Conservation (phyloP, 23 tunicate genomes). For the Ciona savignyi region DNA sequence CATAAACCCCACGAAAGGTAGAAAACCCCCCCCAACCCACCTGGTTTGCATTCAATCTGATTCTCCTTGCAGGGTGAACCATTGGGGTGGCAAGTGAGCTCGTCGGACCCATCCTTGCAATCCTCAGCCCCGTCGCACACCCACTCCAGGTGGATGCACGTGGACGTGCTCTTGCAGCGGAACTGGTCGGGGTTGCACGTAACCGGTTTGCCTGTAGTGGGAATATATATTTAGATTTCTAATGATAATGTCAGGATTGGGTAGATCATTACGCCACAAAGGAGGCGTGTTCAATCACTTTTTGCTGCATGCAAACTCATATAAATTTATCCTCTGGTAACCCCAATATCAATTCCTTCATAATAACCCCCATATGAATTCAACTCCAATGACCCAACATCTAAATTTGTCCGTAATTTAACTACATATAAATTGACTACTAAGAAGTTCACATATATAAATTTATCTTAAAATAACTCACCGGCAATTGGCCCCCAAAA, state of each 20-base stretch:
- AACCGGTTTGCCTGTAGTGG: constrained; percentile 27
- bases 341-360: too few relatives aligned
- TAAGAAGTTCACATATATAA: too few relatives aligned
- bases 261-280: neutral
- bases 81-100: constrained; percentile 30
- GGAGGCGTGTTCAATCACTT: too few relatives aligned
- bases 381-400: too few relatives aligned
- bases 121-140: constrained; percentile 57
- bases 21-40: neutral
- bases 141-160: constrained; percentile 54
- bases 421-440: too few relatives aligned
- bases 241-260: neutral
- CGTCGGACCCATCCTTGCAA: constrained; percentile 51
- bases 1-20: too few relatives aligned
- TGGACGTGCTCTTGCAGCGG: constrained; percentile 18
- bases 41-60: neutral
- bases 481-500: too few relatives aligned
- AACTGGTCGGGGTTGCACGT: constrained; percentile 40
- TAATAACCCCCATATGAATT: too few relatives aligned
- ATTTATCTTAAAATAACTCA: neutral
- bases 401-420: too few relatives aligned
- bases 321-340: too few relatives aligned
- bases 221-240: too few relatives aligned
- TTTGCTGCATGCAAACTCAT: too few relatives aligned
- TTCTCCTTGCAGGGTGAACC: constrained; percentile 16